These are phyloP conservation scores for Salvelinus namaycush DNA, from an alignment of 2,113 vertebrate genomes.

Conservation along the genomic window DNA sequence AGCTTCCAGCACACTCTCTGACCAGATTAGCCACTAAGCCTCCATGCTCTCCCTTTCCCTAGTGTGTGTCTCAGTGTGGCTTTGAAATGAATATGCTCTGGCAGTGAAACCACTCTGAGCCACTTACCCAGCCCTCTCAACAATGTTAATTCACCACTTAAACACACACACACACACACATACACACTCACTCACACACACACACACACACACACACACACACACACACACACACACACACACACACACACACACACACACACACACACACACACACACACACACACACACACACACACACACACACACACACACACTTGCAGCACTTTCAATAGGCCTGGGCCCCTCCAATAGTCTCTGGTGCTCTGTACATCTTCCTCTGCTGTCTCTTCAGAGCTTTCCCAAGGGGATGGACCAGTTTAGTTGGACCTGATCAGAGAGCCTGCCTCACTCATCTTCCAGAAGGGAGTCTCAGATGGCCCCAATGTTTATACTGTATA, in stretches of 20 bases:
- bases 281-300: background rate
- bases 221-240: background rate
- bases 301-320: background rate
- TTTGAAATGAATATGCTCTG: conserved; percentile 75
- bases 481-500: background rate
- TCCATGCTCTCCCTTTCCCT: conserved; percentile 65
- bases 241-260: background rate
- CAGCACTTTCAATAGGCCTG: background rate
- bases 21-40: conserved; percentile 75
- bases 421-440: background rate
- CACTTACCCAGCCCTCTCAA: conserved; percentile 63
- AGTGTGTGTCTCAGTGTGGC: conserved; percentile 66
- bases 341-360: conserved; percentile 8
- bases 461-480: too few relatives aligned
- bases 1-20: conserved; percentile 66
- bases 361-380: background rate
- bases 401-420: background rate
- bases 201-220: background rate
- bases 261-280: conserved; percentile 4
- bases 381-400: background rate
- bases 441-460: background rate
- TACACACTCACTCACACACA: background rate
- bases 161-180: background rate
- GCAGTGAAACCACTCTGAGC: conserved; percentile 66
- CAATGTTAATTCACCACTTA: conserved; percentile 45